These are phyloP conservation scores for Galemys pyrenaicus DNA, from an alignment of 2,113 vertebrate species.

Conservation along the genomic window DNA sequence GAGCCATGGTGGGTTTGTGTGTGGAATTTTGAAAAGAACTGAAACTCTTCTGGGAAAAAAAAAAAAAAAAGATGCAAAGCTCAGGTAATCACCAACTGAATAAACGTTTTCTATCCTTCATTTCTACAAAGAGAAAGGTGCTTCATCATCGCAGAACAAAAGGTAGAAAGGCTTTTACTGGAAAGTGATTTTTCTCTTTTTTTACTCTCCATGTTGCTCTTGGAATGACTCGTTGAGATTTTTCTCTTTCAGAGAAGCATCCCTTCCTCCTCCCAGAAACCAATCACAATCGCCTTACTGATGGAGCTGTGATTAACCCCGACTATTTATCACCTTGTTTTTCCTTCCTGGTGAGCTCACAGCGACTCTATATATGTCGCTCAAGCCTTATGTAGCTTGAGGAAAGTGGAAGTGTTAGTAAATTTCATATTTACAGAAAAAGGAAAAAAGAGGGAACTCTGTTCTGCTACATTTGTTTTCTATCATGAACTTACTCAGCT, in stretches of 20 bases:
- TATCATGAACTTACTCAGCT: background rate
- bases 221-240: slow-evolving; percentile 32
- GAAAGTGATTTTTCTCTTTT: slow-evolving; percentile 71
- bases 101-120: slow-evolving; percentile 49
- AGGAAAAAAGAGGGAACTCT: background rate
- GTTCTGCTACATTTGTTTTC: slow-evolving; percentile 6
- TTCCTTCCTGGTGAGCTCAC: slow-evolving; percentile 43
- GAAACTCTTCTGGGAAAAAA: slow-evolving; percentile 40
- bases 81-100: slow-evolving; percentile 73
- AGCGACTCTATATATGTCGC: background rate
- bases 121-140: slow-evolving; percentile 48
- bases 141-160: slow-evolving; percentile 50
- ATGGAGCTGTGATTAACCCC: slow-evolving; percentile 56
- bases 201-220: slow-evolving; percentile 48
- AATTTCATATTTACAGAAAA: slow-evolving; percentile 58
- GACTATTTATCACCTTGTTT: background rate
- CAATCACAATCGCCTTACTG: slow-evolving; percentile 68
- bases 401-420: slow-evolving; percentile 52
- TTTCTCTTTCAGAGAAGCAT: slow-evolving; percentile 71
- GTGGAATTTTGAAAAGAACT: slow-evolving; percentile 76
- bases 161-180: slow-evolving; percentile 32
- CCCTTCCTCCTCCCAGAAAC: slow-evolving; percentile 71
- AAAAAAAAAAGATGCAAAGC: slow-evolving; percentile 53
- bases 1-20: slow-evolving; percentile 33
- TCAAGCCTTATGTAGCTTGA: background rate